A percentile compares a stretch with the other conserved stretches of the same genome.
phyloP scores from a whole-genome alignment of 2,113 vertebrate genomes.

The Alethe castanea region DNA sequence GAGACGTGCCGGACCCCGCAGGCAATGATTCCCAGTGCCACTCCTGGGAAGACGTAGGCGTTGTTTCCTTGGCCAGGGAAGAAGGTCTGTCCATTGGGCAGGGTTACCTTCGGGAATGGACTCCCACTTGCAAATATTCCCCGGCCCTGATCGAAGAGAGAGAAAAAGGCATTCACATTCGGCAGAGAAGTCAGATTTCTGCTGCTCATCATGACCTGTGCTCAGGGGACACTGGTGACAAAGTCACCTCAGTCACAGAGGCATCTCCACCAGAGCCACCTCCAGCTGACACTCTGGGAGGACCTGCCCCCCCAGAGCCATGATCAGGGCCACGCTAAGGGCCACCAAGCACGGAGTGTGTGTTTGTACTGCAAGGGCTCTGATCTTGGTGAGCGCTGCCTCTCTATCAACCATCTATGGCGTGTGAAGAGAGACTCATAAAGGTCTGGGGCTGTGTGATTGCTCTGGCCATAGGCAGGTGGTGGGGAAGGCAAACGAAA shows the following conservation, averaged over 20 bases:
- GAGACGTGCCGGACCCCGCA: constrained; percentile 90
- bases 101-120: constrained; percentile 88
- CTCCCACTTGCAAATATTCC: constrained; percentile 96
- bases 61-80: constrained; percentile 97
- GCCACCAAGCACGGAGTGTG: neutral
- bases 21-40: constrained; percentile 89
- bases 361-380: neutral
- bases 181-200: neutral
- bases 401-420: neutral
- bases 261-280: neutral
- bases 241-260: neutral
- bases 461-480: neutral
- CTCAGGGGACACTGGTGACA: neutral
- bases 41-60: constrained; percentile 93
- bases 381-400: neutral
- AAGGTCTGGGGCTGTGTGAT: neutral
- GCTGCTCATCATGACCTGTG: neutral
- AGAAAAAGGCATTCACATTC: neutral
- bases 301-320: neutral
- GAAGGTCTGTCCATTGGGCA: constrained; percentile 87
- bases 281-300: neutral
- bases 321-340: neutral
- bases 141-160: constrained; percentile 78
- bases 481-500: neutral
- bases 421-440: neutral